Evolutionary conservation across 2,797 vertebrate species (phyloP).

Genomic region (Dermochelys coriacea): DNA sequence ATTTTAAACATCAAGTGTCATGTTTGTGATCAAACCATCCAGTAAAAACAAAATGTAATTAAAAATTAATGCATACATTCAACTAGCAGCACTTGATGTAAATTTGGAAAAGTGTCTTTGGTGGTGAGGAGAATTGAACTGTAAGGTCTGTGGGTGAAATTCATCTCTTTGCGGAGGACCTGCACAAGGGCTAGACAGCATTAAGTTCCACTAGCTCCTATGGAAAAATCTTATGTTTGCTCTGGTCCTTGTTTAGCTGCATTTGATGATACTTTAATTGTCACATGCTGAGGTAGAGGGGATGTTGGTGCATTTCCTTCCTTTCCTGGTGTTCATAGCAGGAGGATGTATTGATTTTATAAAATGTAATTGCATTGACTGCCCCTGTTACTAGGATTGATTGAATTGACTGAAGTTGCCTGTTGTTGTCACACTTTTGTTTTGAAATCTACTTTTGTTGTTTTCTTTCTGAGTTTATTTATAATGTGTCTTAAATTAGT

Average conservation of each 20-base stretch:
- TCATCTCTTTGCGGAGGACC: neutral
- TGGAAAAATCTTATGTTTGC: neutral
- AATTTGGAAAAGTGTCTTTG: neutral
- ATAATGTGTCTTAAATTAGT: conserved; percentile 12
- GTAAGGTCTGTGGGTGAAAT: neutral
- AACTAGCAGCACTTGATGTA: neutral
- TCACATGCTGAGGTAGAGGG: conserved; percentile 17
- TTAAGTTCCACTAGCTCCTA: neutral
- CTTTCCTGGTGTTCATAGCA: conserved; percentile 36
- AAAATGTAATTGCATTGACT: conserved; percentile 73
- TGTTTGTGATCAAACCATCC: neutral
- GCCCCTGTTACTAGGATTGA: conserved; percentile 72
- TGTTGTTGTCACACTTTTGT: conserved; percentile 61
- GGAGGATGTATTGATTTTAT: conserved; percentile 69
- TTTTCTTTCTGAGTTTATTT: neutral
- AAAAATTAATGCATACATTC: neutral
- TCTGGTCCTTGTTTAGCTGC: conserved; percentile 27
- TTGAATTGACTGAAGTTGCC: conserved; percentile 67
- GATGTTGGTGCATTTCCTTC: conserved; percentile 51
- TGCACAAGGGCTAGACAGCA: neutral
- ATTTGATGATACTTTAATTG: conserved; percentile 24
- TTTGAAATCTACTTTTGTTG: conserved; percentile 6
- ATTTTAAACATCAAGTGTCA: accelerated
- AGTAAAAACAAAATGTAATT: neutral
- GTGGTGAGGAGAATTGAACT: neutral